Evolutionary conservation across 2,888 invertebrate species (phyloP).

Genomic region (Cerastis leucographa): DNA sequence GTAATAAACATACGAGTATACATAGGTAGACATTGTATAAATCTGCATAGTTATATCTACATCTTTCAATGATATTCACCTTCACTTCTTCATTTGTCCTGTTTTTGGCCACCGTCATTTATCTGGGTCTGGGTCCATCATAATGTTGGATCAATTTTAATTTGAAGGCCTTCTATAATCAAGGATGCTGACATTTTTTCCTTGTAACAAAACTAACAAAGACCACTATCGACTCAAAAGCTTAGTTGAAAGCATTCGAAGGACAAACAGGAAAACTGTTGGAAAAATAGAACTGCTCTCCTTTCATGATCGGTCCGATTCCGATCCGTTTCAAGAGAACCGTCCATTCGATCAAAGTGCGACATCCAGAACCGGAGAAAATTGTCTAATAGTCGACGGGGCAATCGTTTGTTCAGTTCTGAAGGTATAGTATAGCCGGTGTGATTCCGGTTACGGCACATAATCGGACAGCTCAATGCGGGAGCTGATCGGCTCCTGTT

Average conservation of each 20-base stretch:
- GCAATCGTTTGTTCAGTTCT: slow-evolving; percentile 31
- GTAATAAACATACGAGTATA: neutral
- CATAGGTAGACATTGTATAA: neutral
- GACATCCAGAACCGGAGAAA: slow-evolving; percentile 35
- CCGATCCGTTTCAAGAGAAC: slow-evolving; percentile 35
- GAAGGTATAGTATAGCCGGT: slow-evolving; percentile 32
- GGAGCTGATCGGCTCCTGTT: slow-evolving; percentile 62
- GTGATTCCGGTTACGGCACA: slow-evolving; percentile 34
- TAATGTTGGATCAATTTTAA: neutral
- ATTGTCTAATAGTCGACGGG: slow-evolving; percentile 18
- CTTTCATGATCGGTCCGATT: slow-evolving; percentile 36
- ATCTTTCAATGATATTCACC: neutral
- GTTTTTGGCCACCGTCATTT: neutral
- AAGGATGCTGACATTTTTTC: neutral
- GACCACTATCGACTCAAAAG: slow-evolving; percentile 19
- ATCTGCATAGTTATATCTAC: neutral
- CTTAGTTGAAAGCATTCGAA: slow-evolving; percentile 29
- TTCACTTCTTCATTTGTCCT: neutral
- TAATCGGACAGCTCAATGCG: slow-evolving; percentile 47
- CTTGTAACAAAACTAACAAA: slow-evolving; percentile 26
- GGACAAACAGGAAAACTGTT: slow-evolving; percentile 43
- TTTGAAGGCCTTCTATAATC: neutral
- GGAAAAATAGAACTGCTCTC: slow-evolving; percentile 39
- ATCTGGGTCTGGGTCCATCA: neutral
- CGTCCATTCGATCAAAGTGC: slow-evolving; percentile 48